These are phyloP conservation scores for Elegia similella DNA, from an alignment of 2,888 invertebrate genomes.

Conservation along the genomic window DNA sequence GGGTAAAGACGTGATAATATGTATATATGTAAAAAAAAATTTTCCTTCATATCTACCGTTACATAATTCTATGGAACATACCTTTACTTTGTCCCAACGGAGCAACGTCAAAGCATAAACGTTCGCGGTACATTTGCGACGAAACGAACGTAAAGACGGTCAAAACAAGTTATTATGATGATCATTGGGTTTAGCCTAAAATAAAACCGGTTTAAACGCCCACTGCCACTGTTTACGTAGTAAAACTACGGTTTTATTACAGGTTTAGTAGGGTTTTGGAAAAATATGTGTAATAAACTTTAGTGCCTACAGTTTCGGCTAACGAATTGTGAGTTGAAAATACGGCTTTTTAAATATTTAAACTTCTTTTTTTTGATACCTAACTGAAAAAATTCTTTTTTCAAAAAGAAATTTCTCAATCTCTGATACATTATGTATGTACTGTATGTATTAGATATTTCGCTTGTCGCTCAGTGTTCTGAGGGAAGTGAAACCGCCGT, in stretches of 20 bases:
- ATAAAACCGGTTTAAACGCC: slow-evolving; percentile 14
- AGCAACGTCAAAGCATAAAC: slow-evolving; percentile 5
- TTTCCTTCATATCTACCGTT: neutral
- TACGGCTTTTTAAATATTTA: too few species aligned
- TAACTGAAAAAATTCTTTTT: too few species aligned
- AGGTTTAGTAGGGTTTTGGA: neutral
- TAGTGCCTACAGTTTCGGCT: too few species aligned
- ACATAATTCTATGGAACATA: neutral
- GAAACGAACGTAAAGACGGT: slow-evolving; percentile 11
- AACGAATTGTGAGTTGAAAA: too few species aligned
- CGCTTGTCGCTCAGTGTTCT: too few species aligned
- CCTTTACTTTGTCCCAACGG: neutral
- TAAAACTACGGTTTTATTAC: slow-evolving; percentile 2
- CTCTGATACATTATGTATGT: too few species aligned
- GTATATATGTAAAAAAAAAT: too few species aligned
- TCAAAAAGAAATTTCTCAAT: too few species aligned
- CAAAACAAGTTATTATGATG: slow-evolving; percentile 24
- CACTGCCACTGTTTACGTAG: neutral
- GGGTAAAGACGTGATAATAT: too few species aligned
- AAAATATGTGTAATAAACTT: neutral
- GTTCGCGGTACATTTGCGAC: slow-evolving; percentile 25
- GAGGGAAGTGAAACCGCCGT: too few species aligned
- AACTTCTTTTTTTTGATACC: too few species aligned
- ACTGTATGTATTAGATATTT: too few species aligned
- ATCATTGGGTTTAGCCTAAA: slow-evolving; percentile 7